Conservation (phyloP, 2,113 vertebrate species). For the Pelodiscus sinensis region DNA sequence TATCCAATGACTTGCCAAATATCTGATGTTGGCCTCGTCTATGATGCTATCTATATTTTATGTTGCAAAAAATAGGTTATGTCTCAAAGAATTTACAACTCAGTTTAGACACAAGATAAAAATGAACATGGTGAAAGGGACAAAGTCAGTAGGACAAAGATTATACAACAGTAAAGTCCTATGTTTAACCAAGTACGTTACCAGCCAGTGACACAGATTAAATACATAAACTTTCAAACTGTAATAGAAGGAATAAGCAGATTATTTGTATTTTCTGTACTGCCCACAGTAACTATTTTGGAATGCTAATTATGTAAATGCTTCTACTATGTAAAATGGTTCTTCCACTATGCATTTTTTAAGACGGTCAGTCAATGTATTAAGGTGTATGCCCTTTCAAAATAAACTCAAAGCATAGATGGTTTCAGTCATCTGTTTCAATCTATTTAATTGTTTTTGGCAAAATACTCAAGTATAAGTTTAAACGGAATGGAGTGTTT, state of each 20-base stretch:
- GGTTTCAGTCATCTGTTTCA: not conserved
- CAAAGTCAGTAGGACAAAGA: not conserved
- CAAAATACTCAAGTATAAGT: not conserved
- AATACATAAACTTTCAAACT: not conserved
- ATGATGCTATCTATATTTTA: not conserved
- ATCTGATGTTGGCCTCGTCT: not conserved
- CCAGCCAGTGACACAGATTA: not conserved
- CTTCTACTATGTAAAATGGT: not conserved
- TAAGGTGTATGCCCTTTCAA: not conserved
- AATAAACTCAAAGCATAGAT: not conserved
- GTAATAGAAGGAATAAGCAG: not conserved
- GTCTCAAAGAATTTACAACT: not conserved
- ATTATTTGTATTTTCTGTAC: not conserved
- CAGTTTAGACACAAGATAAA: not conserved
- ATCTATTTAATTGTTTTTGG: not conserved
- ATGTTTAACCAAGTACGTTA: no score
- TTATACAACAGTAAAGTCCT: not conserved
- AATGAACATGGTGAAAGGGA: not conserved
- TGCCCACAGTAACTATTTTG: not conserved
- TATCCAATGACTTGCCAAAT: not conserved
- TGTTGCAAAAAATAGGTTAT: not conserved
- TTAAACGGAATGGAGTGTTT: not conserved
- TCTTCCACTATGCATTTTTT: no score
- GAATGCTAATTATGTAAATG: not conserved
- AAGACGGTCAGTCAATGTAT: not conserved